A percentile compares a stretch with the other conserved stretches of the same genome.
Evolutionary conservation across 2,797 vertebrate genomes (phyloP).

Genomic region (Chaetophractus vellerosus): DNA sequence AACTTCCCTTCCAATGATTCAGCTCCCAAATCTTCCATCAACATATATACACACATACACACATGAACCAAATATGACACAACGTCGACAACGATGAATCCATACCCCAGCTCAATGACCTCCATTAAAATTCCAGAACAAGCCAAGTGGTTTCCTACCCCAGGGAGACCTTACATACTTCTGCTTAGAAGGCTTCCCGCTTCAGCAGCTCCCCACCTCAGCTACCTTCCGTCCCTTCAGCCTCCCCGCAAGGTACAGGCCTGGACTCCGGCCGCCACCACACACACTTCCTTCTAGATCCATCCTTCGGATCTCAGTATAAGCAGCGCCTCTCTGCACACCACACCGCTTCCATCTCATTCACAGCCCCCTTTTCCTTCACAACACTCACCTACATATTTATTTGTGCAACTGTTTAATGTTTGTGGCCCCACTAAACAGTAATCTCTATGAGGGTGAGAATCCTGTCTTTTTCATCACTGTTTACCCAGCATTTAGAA

Average conservation of each 20-base stretch:
- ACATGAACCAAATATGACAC: not conserved
- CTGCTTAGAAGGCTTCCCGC: not conserved
- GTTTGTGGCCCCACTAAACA: not conserved
- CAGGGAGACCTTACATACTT: too few relatives aligned
- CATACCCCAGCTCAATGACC: not conserved
- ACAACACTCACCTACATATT: not conserved
- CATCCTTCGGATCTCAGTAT: not conserved
- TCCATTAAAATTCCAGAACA: not conserved
- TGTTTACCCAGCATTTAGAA: conserved; percentile 30
- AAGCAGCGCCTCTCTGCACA: too few relatives aligned
- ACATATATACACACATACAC: fast-evolving
- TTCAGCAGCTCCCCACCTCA: not conserved
- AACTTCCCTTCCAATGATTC: not conserved
- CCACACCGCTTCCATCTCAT: not conserved
- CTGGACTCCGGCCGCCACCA: too few relatives aligned
- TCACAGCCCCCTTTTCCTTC: not conserved
- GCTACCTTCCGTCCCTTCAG: fast-evolving
- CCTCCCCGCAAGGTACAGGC: not conserved
- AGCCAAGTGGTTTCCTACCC: not conserved
- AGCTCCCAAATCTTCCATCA: not conserved
- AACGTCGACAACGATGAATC: not conserved
- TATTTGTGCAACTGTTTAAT: not conserved
- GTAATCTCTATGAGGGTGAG: not conserved
- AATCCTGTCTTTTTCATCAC: not conserved
- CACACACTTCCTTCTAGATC: not conserved